Base-by-base conservation (phyloP, 2,797 vertebrate genomes). In the Clarias pachynema region DNA sequence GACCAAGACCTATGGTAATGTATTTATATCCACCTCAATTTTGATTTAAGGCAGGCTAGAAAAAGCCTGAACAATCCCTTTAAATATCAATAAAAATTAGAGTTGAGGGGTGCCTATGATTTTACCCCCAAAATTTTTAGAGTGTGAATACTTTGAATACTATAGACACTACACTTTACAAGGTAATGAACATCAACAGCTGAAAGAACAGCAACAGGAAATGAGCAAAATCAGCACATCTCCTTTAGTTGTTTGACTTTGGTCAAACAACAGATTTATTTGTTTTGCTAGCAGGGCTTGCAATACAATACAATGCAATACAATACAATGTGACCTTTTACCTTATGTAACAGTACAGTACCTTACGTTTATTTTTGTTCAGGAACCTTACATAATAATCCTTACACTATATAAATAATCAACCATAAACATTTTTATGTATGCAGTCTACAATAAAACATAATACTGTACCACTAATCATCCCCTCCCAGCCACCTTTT, bases 381-480 rank as follows among this genome's bases (percentile, higher is more conserved):
- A 66, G 29, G 66, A 81, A 31, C n/a, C 10, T 66, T 66, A 29
- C 40, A 53, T 63, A 65, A 63, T 63, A 79, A 84, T 85, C 81
- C 74, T 77, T 86, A 79, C 79, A 16, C 16, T 18, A 37, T 73
- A 68, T 66, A 80, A 73, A n/a, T 78, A 79, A 75, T 53, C 82
- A 79, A 81, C 68, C 79, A 75, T 72, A 77, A 83, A 81, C 40
- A 63, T 81, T 77, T 79, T 60, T 78, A 78, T 78, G 74, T 78
- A 24, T 59, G 74, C 56, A 24, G 56, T 22, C 29, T 62, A 37
- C 8, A 16, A 40, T n/a, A 40, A 37, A 62, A 34, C 5, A 60
- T 6, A 34, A 59, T 34, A 44, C 40, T 9, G 40, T 44, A 24
- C 57, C 56, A 62, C 75, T 60, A 22, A 79, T 37, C 22, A 60